These are phyloP conservation scores for Onychomys torridus DNA, from an alignment of 2,797 vertebrate genomes.

Conservation along the genomic window DNA sequence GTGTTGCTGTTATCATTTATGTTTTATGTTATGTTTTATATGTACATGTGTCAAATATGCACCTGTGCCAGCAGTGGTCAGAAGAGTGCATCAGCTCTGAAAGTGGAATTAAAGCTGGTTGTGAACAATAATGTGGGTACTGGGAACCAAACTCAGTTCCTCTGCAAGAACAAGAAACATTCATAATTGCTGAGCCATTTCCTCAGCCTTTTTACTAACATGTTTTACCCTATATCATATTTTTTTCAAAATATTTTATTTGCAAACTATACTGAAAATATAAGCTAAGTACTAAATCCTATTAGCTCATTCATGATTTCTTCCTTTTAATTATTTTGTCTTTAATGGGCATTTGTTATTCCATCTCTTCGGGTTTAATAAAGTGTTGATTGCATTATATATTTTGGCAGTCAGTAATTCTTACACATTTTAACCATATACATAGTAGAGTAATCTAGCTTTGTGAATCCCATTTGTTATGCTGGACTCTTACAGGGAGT, in stretches of 20 bases:
- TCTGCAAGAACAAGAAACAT: background rate
- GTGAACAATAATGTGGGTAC: background rate
- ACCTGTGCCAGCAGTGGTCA: background rate
- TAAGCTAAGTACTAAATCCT: slow-evolving; percentile 30
- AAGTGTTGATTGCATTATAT: slow-evolving; percentile 69
- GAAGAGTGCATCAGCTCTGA: background rate
- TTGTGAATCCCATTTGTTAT: background rate
- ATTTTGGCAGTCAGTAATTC: slow-evolving; percentile 75
- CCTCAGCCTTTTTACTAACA: no score
- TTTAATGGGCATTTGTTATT: slow-evolving; percentile 77
- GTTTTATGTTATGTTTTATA: background rate
- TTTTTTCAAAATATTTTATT: background rate
- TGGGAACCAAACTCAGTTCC: background rate
- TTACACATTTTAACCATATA: slow-evolving; percentile 51
- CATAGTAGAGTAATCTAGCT: background rate
- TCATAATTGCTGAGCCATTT: background rate
- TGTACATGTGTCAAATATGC: background rate
- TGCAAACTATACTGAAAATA: background rate
- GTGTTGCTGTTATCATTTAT: background rate
- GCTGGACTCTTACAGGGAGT: background rate
- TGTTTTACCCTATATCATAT: background rate
- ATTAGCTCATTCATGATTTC: slow-evolving; percentile 67
- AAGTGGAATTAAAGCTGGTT: background rate
- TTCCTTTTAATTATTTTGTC: slow-evolving; percentile 78
- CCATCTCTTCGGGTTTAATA: slow-evolving; percentile 57